A percentile compares a stretch with the other conserved stretches of the same genome.
phyloP scores from a whole-genome alignment of 2,888 invertebrate genomes.

The Halictus quadricinctus region DNA sequence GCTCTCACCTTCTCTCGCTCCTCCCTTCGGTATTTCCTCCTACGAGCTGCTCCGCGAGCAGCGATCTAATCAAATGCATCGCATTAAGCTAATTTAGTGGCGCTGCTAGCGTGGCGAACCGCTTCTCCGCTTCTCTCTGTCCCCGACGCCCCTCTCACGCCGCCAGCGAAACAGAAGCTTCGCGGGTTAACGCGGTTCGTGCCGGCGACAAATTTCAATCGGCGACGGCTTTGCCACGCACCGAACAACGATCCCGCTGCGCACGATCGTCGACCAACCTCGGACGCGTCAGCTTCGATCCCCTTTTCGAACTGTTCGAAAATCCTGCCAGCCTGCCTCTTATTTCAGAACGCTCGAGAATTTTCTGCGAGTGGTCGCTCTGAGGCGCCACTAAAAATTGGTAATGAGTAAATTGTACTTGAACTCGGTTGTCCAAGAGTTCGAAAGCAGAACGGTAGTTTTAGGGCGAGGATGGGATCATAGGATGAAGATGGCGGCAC shows the following conservation, averaged over 20 bases:
- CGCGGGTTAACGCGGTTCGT: constrained; percentile 62
- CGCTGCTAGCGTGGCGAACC: constrained; percentile 73
- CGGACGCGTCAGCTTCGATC: background rate
- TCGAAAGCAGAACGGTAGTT: background rate
- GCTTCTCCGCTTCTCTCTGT: constrained; percentile 42
- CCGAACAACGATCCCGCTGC: background rate
- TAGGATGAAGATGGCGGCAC: constrained; percentile 15
- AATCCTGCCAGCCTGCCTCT: background rate
- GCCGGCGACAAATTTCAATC: constrained; percentile 61
- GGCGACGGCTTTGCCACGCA: constrained; percentile 8
- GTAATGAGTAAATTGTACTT: too few species aligned
- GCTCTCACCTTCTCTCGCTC: constrained; percentile 40
- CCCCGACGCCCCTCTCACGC: constrained; percentile 37
- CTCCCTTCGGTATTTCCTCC: constrained; percentile 55
- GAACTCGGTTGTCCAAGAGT: too few species aligned
- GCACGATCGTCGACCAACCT: background rate
- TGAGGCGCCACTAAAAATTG: too few species aligned
- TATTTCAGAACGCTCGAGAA: too few species aligned
- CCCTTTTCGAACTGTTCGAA: background rate
- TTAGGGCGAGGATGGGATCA: background rate
- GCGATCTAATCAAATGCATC: constrained; percentile 80
- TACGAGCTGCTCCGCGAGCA: constrained; percentile 51
- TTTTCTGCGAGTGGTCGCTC: too few species aligned
- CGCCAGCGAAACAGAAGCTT: constrained; percentile 51
- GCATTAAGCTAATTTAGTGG: constrained; percentile 79